phyloP scores from a whole-genome alignment of 2,113 vertebrate species.

The Oophaga pumilio region DNA sequence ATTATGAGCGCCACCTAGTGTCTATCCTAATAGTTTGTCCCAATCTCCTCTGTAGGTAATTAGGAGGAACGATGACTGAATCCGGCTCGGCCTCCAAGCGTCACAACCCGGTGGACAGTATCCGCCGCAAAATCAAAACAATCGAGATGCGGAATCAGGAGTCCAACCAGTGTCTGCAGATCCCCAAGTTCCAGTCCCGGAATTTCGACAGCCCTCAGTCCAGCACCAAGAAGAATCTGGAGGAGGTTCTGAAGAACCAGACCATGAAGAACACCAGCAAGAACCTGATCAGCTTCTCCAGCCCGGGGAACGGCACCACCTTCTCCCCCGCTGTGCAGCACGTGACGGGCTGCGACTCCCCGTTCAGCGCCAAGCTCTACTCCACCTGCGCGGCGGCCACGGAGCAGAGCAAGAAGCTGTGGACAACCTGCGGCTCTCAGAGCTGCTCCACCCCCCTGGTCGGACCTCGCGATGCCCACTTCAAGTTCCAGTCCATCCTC shows the following conservation, averaged over 20 bases:
- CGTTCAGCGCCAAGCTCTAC: conserved; percentile 51
- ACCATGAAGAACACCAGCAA: conserved; percentile 42
- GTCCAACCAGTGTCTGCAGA: conserved; percentile 75
- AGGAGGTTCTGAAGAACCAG: conserved; percentile 78
- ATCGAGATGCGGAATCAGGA: conserved; percentile 80
- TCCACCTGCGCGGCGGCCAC: conserved; percentile 61
- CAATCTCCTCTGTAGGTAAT: not conserved
- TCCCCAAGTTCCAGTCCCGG: conserved; percentile 79
- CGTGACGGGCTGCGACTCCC: not conserved
- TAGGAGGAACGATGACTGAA: conserved; percentile 2
- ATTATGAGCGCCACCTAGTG: not conserved
- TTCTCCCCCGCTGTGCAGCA: not conserved
- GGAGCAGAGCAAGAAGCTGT: conserved; percentile 57
- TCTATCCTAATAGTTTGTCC: not conserved
- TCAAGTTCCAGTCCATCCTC: conserved; percentile 55
- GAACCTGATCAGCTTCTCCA: not conserved
- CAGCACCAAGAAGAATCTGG: conserved; percentile 73
- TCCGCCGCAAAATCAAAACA: conserved; percentile 85
- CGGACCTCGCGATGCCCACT: conserved; percentile 59
- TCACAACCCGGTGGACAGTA: conserved; percentile 89
- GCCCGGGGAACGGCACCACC: not conserved
- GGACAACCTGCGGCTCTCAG: conserved; percentile 45
- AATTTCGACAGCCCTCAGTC: conserved; percentile 79
- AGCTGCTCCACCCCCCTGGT: conserved; percentile 64
- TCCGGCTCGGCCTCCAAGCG: conserved; percentile 63